Conservation (phyloP, 1,140 invertebrate species). For the Pachyrhynchus sulphureomaculatus region DNA sequence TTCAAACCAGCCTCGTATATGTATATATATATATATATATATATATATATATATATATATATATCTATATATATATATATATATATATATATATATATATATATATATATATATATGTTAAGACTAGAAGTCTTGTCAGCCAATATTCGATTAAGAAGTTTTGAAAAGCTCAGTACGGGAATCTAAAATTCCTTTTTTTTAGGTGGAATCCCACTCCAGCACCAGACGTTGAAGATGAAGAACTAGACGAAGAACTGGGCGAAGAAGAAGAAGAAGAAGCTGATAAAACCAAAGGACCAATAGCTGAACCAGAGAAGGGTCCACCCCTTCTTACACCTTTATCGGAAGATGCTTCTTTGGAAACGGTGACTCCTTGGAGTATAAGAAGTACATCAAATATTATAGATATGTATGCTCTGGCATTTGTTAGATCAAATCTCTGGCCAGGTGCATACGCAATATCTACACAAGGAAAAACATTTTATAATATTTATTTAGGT, state of each 20-base stretch:
- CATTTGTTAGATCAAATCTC: constrained; percentile 66
- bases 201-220: constrained; percentile 59
- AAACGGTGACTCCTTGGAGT: constrained; percentile 67
- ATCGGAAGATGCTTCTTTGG: constrained; percentile 61
- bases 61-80: too few relatives aligned
- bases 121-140: too few relatives aligned
- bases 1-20: too few relatives aligned
- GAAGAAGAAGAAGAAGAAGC: constrained; percentile 57
- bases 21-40: too few relatives aligned
- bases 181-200: too few relatives aligned
- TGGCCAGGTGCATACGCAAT: constrained; percentile 77
- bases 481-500: constrained; percentile 56
- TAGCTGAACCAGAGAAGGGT: constrained; percentile 64
- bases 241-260: constrained; percentile 56
- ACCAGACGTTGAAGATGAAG: constrained; percentile 42
- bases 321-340: constrained; percentile 68
- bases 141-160: too few relatives aligned
- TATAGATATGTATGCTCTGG: constrained; percentile 61
- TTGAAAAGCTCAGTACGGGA: too few relatives aligned
- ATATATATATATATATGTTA: too few relatives aligned
- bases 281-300: constrained; percentile 51
- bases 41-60: too few relatives aligned
- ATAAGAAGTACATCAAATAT: constrained; percentile 56
- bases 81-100: too few relatives aligned
- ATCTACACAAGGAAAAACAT: constrained; percentile 59